A percentile compares a stretch with the other conserved stretches of the same genome.
Evolutionary conservation across 2,113 vertebrate species (phyloP).

Genomic region (Odontesthes bonariensis): DNA sequence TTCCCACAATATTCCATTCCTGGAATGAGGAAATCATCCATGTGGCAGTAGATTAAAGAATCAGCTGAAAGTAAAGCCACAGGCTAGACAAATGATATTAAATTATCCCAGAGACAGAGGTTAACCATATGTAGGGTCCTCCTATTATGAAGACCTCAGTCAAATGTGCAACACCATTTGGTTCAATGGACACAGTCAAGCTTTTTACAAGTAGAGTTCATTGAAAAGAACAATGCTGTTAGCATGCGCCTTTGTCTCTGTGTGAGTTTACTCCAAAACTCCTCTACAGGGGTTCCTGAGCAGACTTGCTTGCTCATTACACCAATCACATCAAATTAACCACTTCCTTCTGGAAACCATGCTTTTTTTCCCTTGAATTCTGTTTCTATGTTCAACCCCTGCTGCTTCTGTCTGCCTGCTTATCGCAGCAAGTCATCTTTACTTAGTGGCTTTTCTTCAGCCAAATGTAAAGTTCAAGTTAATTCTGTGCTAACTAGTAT

Average conservation of each 20-base stretch:
- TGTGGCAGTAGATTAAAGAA: too few species aligned
- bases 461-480: constrained; percentile 49
- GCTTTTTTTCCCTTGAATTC: constrained; percentile 28
- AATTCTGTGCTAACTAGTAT: not conserved
- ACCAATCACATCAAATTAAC: constrained; percentile 74
- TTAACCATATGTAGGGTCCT: not conserved
- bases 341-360: constrained; percentile 33
- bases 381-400: constrained; percentile 32
- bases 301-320: constrained; percentile 63
- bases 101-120: not conserved
- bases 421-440: constrained; percentile 39
- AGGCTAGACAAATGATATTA: not conserved
- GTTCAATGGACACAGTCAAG: constrained; percentile 25
- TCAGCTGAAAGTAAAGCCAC: not conserved
- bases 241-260: constrained; percentile 17
- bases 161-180: constrained; percentile 1
- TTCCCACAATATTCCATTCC: too few species aligned
- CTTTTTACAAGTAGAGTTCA: not conserved
- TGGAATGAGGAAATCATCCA: too few species aligned
- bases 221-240: not conserved
- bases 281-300: constrained; percentile 33
- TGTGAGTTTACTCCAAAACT: constrained; percentile 11
- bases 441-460: constrained; percentile 42
- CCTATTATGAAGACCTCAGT: not conserved
- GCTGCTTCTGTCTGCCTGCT: constrained; percentile 53